phyloP scores from a whole-genome alignment of 2,888 invertebrate genomes.

The Orthosia incerta region DNA sequence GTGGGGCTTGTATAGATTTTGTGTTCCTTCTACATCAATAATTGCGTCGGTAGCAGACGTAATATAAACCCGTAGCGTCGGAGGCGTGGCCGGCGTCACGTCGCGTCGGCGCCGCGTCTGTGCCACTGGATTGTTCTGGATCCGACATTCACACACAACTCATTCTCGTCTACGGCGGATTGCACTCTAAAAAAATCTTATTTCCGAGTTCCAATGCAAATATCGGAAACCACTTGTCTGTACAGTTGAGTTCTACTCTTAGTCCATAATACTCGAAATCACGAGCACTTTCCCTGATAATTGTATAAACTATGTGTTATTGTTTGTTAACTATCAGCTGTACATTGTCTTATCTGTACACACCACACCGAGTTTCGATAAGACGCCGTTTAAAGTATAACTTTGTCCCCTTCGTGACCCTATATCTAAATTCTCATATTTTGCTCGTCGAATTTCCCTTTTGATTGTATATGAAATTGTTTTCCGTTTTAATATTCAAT shows the following conservation, averaged over 20 bases:
- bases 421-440: conserved; percentile 22
- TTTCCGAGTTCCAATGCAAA: conserved; percentile 31
- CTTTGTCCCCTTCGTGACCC: conserved; percentile 28
- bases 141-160: conserved; percentile 61
- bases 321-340: conserved; percentile 48
- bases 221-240: conserved; percentile 23
- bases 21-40: conserved; percentile 72
- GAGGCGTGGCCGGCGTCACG: conserved; percentile 88
- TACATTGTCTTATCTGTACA: conserved; percentile 46
- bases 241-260: conserved; percentile 8
- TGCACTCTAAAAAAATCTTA: conserved; percentile 58
- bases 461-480: conserved; percentile 39
- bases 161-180: conserved; percentile 59
- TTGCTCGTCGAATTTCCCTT: conserved; percentile 41
- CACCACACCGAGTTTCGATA: conserved; percentile 46
- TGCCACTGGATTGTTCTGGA: conserved; percentile 81
- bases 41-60: conserved; percentile 75
- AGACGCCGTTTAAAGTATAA: conserved; percentile 35
- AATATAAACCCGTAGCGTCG: conserved; percentile 79
- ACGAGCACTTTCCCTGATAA: conserved; percentile 47
- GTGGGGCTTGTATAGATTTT: conserved; percentile 68
- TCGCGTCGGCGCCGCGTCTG: conserved; percentile 85
- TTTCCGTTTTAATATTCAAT: conserved; percentile 62
- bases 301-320: conserved; percentile 30
- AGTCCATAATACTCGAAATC: conserved; percentile 31